Percentiles rank a stretch among this genome's conserved stretches.
Conservation (phyloP, 2,797 vertebrate species). For the Caiman crocodilus region DNA sequence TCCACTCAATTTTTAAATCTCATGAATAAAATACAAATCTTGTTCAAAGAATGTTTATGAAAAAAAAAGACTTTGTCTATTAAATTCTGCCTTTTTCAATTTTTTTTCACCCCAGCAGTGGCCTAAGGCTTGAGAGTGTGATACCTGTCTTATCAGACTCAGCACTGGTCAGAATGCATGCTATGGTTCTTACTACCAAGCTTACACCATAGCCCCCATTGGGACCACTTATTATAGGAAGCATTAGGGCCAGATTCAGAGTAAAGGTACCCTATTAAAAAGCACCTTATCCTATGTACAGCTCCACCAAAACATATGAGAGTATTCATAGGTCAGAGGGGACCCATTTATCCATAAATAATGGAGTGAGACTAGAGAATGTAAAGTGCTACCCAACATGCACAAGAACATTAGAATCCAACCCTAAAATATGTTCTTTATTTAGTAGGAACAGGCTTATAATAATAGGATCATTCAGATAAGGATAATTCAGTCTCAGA, state of each 20-base stretch:
- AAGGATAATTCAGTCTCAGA: not conserved
- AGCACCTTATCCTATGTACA: accelerated
- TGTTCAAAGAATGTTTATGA: not conserved
- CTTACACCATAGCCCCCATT: accelerated
- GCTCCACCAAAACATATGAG: not conserved
- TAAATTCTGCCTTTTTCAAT: not conserved
- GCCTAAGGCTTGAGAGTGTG: not conserved
- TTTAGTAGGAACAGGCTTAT: accelerated
- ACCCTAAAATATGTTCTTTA: accelerated
- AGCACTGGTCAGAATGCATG: not conserved
- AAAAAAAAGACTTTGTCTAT: slow-evolving; percentile 7
- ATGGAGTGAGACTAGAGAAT: not conserved
- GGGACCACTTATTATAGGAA: too few relatives aligned
- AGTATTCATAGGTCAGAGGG: not conserved
- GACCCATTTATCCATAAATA: not conserved
- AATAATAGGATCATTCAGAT: not conserved
- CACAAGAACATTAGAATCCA: accelerated
- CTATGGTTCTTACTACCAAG: not conserved
- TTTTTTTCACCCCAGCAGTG: not conserved
- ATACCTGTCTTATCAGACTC: not conserved
- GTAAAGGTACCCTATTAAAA: too few relatives aligned
- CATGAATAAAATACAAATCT: slow-evolving; percentile 39
- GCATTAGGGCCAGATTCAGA: accelerated
- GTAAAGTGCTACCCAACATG: accelerated
- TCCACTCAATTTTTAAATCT: slow-evolving; percentile 32